Base-by-base conservation (phyloP, 2,797 vertebrate genomes). In the Sebastes jordani region DNA sequence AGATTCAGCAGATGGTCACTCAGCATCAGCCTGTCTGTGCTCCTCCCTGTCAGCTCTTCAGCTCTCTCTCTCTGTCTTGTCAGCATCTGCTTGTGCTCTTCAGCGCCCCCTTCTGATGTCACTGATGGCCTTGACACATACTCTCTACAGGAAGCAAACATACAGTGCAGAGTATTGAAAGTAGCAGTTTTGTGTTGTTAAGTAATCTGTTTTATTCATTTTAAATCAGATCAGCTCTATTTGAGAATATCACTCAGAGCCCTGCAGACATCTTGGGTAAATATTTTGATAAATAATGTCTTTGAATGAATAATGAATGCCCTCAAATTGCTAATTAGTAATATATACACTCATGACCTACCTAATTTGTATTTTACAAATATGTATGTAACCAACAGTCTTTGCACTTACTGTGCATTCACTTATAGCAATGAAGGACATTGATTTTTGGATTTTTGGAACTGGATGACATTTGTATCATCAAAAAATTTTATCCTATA, bases 1-100 rank as follows among this genome's bases (percentile, higher is more conserved):
- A 81, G 61, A 76, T 78, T 64, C 63, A 84, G 74, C 86, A 86
- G 88, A 88, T 82, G 80, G 84, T 73, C 66, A 46, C 77, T 58
- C 86, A 76, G 83, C 88, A 86, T 85, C 83, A 59, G 70, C 36
- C 65, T 36, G 29, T 59, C 71, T 61, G 20, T 62, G 60, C 69
- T 25, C 34, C n/a, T 72, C 72, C 67, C 25, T 30, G 23, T 55
- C 74, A 65, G n/a, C 66, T 68, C 38, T 42, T 16, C 14, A 42
- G 38, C 38, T 42, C 38, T 42, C 38, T 6, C 69, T 22, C 34
- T 38, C 36, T 46, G 60, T 68, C 59, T 20, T 27, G 20, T 63
- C 76, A 22, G 25, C 7, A 22, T 68, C 75, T 61, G 52, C 36
- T 6, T 27, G 14, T 66, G 30, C 52, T 72, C 73, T 58, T 27